Evolutionary conservation across 2,888 invertebrate species (phyloP), one percentile per base, ranked within the genome.

Genomic region (Sisyra nigra): DNA sequence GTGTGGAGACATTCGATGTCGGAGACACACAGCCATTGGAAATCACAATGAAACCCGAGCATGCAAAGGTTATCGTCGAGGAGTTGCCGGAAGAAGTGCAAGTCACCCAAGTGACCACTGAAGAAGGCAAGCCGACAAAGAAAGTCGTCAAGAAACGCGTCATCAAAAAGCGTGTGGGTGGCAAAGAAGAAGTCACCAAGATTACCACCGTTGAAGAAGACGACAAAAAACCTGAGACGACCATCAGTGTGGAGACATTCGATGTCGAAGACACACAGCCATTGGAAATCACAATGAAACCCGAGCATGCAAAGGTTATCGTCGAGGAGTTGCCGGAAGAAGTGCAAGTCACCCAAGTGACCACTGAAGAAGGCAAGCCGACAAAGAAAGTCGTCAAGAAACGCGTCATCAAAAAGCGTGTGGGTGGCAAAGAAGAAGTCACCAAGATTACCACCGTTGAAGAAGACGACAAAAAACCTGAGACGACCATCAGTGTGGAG

Each of bases 161-260:
- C 1, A 52, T 51, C 11, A 57, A 51, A 46, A 61, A 58, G 47
- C 56, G 58, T 42, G 46, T 55, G 29, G 65, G 61, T 45, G 52
- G 57, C 34, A 51, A 56, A 44, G 58, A 63, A 47, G 60, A 65
- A 48, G 51, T 61, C 5, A 54, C 63, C 6, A 64, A 66, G 53
- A 58, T 63, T 45, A 50, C 59, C 3, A 62, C 56, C 48, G 53
- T 57, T 29, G 50, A 56, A 40, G 56, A 58, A 44, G 66, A 54
- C 44, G 60, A 56, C 34, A 60, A 57, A 50, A 58, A 65, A 55
- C 61, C 66, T 37, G 50, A 67, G 46, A 62, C 60, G 48, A 61
- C 63, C 46, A 59, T 69, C 15, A 54, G 57, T 24, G 56, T 67
- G 3, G 57, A 56, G 19, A 13, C 14, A 17, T 30, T 29, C 17